Evolutionary conservation across 2,888 invertebrate species (phyloP).

Genomic region (Ormyrus rosae): DNA sequence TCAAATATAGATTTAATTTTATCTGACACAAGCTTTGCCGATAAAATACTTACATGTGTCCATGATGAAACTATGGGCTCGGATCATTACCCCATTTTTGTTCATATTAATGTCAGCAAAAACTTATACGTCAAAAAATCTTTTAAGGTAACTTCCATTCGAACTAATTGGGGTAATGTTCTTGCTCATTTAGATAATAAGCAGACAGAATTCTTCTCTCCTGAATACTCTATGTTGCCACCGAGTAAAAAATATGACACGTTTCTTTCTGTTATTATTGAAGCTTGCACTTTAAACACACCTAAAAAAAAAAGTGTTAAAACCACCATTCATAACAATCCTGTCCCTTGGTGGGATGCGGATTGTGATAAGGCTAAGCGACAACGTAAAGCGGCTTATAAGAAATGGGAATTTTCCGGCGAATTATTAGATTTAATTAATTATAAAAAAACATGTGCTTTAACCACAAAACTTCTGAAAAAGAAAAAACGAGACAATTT

Average conservation of each 20-base stretch:
- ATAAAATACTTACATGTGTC: slow-evolving; percentile 8
- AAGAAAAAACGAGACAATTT: no score
- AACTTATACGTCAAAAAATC: background rate
- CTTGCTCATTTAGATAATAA: background rate
- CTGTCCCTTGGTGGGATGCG: no score
- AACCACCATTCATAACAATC: no score
- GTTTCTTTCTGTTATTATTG: slow-evolving; percentile 26
- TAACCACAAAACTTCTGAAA: no score
- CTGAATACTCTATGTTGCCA: background rate
- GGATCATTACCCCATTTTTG: slow-evolving; percentile 14
- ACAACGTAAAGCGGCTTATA: no score
- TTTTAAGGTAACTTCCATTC: background rate
- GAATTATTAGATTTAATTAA: no score
- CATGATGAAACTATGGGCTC: slow-evolving; percentile 20
- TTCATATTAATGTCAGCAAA: background rate
- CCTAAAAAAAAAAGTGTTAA: slow-evolving; percentile 16
- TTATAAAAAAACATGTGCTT: no score
- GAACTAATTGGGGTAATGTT: slow-evolving; percentile 6
- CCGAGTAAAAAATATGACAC: slow-evolving; percentile 39
- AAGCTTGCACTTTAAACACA: slow-evolving; percentile 32
- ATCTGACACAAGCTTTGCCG: background rate
- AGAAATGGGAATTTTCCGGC: no score
- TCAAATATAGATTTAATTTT: slow-evolving; percentile 13
- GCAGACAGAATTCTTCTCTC: background rate
- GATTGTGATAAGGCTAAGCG: no score